Evolutionary conservation across 2,888 invertebrate genomes (phyloP).

Genomic region (Lepidocyrtoides sp.): DNA sequence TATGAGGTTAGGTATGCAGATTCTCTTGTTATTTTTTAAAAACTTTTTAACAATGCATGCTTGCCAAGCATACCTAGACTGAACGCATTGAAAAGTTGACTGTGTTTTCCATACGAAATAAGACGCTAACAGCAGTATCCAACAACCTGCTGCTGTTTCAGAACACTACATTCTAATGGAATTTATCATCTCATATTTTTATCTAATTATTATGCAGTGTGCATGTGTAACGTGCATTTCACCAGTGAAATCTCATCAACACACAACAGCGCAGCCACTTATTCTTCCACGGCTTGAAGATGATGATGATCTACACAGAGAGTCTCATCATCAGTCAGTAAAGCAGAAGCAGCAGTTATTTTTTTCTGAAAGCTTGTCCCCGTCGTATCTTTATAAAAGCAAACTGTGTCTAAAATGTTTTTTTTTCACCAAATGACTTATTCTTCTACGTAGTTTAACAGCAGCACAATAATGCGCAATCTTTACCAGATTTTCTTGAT

Average conservation of each 20-base stretch:
- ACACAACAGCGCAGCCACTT: background rate
- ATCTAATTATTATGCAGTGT: conserved; percentile 27
- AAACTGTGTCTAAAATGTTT: background rate
- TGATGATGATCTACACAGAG: background rate
- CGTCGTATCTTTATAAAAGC: background rate
- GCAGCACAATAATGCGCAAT: background rate
- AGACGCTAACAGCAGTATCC: background rate
- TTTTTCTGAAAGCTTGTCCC: background rate
- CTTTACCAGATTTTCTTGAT: conserved; percentile 49
- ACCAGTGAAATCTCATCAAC: conserved; percentile 37
- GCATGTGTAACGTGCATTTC: conserved; percentile 39
- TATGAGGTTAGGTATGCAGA: background rate
- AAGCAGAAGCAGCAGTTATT: conserved; percentile 8
- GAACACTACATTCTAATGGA: conserved; percentile 29
- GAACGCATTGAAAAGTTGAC: background rate
- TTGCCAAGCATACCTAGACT: background rate
- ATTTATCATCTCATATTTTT: conserved; percentile 42
- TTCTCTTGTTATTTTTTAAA: background rate
- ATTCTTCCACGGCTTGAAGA: background rate
- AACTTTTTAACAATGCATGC: background rate
- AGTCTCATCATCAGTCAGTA: background rate
- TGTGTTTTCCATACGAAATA: background rate
- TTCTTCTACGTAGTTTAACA: background rate
- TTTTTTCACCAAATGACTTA: background rate
- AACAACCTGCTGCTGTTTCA: background rate